phyloP scores from a whole-genome alignment of 2,797 vertebrate species.

The Myotis vivesi region DNA sequence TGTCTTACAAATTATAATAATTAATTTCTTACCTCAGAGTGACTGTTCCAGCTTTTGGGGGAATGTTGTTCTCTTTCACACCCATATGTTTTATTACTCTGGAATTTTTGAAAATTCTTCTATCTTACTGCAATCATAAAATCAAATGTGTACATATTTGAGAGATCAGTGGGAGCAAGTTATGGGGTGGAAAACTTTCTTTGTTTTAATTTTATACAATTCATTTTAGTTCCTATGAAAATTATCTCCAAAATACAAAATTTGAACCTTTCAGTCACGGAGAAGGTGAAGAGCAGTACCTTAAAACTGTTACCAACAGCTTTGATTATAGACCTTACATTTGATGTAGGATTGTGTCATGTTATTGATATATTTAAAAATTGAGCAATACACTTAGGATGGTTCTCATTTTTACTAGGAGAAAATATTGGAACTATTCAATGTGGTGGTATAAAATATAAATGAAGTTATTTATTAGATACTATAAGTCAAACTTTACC shows the following conservation, averaged over 20 bases:
- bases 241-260: not conserved
- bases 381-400: conserved; percentile 19
- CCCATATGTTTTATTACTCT: not conserved
- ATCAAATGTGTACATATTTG: not conserved
- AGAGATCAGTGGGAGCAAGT: not conserved
- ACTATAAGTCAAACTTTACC: conserved; percentile 69
- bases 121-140: not conserved
- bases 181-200: rapidly evolving
- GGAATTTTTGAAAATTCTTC: not conserved
- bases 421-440: conserved; percentile 5
- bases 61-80: not conserved
- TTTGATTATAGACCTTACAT: not conserved
- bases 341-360: conserved; percentile 5
- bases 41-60: not conserved
- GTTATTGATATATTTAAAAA: conserved; percentile 53
- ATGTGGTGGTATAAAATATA: conserved; percentile 76
- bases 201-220: not conserved
- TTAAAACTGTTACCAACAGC: not conserved
- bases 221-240: not conserved
- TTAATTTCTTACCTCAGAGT: not conserved
- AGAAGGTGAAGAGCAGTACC: not conserved
- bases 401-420: conserved; percentile 63
- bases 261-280: not conserved
- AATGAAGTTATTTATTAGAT: conserved; percentile 78
- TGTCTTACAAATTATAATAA: not conserved